A percentile compares a stretch with the other conserved stretches of the same genome.
Evolutionary conservation across 2,113 vertebrate genomes (phyloP).

Genomic region (Mus pahari): DNA sequence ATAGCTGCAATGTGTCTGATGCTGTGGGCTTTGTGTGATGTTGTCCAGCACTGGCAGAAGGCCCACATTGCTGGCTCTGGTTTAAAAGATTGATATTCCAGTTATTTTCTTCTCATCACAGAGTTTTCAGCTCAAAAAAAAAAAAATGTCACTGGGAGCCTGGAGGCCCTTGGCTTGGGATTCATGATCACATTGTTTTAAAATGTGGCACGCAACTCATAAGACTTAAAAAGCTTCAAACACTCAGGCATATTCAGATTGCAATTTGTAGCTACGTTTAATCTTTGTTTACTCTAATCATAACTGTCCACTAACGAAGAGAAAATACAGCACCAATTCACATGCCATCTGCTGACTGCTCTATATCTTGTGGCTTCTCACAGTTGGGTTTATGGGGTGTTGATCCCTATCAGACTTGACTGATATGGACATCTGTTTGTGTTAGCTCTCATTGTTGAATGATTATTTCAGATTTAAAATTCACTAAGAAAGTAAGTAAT

Average conservation of each 20-base stretch:
- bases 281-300: slow-evolving; percentile 26
- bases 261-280: not conserved
- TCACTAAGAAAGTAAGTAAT: not conserved
- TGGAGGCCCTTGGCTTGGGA: not conserved
- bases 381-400: not conserved
- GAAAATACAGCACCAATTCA: not conserved
- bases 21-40: no score
- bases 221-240: slow-evolving; percentile 37
- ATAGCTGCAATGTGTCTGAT: not conserved
- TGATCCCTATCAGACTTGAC: not conserved
- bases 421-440: slow-evolving; percentile 2
- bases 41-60: fast-evolving
- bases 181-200: not conserved
- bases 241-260: not conserved
- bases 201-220: not conserved
- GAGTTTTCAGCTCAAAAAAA: not conserved
- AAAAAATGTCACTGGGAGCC: no score
- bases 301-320: not conserved
- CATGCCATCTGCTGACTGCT: not conserved
- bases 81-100: not conserved
- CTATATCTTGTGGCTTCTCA: not conserved
- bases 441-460: not conserved
- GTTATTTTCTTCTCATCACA: not conserved
- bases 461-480: slow-evolving; percentile 37
- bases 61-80: not conserved